These are phyloP conservation scores for Halocaridina rubra DNA, from an alignment of 2,888 invertebrate genomes.

Conservation along the genomic window DNA sequence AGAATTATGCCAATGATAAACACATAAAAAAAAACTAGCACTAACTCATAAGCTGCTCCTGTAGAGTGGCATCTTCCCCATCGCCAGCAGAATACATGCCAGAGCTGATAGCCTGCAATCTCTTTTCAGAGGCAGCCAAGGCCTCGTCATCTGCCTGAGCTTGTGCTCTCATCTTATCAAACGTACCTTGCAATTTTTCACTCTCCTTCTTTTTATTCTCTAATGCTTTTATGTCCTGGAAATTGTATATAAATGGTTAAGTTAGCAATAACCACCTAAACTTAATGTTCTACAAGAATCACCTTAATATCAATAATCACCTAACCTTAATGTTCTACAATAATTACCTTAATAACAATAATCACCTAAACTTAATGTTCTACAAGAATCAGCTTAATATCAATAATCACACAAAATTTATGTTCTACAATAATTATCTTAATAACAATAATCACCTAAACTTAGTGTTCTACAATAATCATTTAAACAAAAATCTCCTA, in stretches of 20 bases:
- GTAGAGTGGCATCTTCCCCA: slow-evolving; percentile 84
- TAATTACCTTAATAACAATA: no score
- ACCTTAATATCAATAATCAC: slow-evolving; percentile 73
- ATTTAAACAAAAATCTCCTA: no score
- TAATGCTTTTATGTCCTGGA: slow-evolving; percentile 74
- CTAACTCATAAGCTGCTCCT: slow-evolving; percentile 87
- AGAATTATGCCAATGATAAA: no score
- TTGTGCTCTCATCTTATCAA: slow-evolving; percentile 77
- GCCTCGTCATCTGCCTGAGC: slow-evolving; percentile 78
- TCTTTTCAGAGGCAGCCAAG: slow-evolving; percentile 79
- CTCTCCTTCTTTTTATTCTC: slow-evolving; percentile 75
- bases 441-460: no score
- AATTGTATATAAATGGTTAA: no score
- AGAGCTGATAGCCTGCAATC: slow-evolving; percentile 84
- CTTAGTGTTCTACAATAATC: no score
- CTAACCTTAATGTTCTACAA: slow-evolving; percentile 71
- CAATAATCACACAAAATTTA: no score
- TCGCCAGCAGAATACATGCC: slow-evolving; percentile 84
- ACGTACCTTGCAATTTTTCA: slow-evolving; percentile 72
- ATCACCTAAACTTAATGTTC: no score
- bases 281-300: background rate
- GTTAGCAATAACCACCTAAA: background rate
- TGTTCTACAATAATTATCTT: no score
- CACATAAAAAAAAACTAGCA: no score
- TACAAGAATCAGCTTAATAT: no score